Evolutionary conservation across 1,140 invertebrate species (phyloP), one percentile per base, ranked within the genome.

Genomic region (Trichonephila clavata): DNA sequence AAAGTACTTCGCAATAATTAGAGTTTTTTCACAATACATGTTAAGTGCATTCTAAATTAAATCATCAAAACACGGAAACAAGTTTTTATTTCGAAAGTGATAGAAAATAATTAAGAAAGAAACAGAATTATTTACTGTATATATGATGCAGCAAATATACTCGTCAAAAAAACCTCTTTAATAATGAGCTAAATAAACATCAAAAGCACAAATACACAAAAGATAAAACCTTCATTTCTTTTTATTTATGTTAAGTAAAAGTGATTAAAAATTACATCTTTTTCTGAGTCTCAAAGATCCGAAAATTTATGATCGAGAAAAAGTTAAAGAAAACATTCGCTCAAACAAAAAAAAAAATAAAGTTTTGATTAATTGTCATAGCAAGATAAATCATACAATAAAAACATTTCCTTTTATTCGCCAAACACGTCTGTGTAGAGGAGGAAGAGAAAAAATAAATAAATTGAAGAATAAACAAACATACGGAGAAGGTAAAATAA

Each of bases 401-500:
- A 92, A 84, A 92, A 57, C 24, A 86, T 92, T 92, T 92, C 59
- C 63, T 60, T 90, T 90, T 90, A 90, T 60, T 92, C 83, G 13
- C 27, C 50, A 86, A 92, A 86, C 61, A 84, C 63, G 80, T 92
- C 59, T 86, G 60, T 61, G 60, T 50, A 63, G 84, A 77, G 32
- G 59, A 60, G 16, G 32, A n/a, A 27, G 18, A 20, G 16, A 61
- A 39, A 39, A 27, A 86, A 65, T 65, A 92, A 92, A 86, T 86
- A 59, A 92, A 59, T 84, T 59, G 63, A 92, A 86, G 83, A 92
- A 92, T 92, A 92, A 92, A 92, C 24, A 92, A 92, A 92, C 91
- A 86, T 86, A 86, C 21, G 39, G 61, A 86, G 57, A 86, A 91
- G 83, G 91, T 86, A 92, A 92, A 92, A 92, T 92, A 86, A 86